Conservation (phyloP, 2,888 invertebrate genomes). For the Polymixis lichenea region DNA sequence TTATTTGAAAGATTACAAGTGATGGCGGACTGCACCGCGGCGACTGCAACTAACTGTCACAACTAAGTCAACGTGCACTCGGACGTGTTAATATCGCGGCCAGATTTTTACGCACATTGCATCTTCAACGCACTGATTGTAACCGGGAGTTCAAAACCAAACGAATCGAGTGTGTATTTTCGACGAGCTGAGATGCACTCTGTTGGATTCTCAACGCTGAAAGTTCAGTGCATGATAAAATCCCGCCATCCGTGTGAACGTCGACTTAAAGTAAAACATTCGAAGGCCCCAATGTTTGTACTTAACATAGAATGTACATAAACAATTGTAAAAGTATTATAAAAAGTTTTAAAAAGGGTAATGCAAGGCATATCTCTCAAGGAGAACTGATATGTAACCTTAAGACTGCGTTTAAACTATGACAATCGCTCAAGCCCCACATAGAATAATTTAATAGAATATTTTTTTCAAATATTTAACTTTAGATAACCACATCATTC, state of each 20-base stretch:
- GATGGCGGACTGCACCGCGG: slow-evolving; percentile 36
- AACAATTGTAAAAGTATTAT: slow-evolving; percentile 52
- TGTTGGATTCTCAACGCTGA: no score
- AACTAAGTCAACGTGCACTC: background rate
- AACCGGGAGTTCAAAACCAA: no score
- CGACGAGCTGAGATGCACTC: no score
- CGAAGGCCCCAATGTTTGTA: slow-evolving; percentile 51
- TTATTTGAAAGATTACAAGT: slow-evolving; percentile 65
- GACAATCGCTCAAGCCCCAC: slow-evolving; percentile 69
- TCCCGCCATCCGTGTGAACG: no score
- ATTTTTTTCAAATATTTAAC: slow-evolving; percentile 50
- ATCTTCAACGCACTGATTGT: no score
- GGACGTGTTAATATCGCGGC: no score
- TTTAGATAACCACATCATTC: slow-evolving; percentile 70
- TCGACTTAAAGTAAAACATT: background rate
- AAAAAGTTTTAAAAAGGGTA: slow-evolving; percentile 42
- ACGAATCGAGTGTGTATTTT: no score
- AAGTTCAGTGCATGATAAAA: no score
- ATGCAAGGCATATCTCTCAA: slow-evolving; percentile 57
- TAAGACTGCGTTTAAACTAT: slow-evolving; percentile 64
- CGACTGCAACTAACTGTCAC: slow-evolving; percentile 29
- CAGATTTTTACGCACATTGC: no score
- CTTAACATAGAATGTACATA: slow-evolving; percentile 48
- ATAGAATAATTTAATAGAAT: slow-evolving; percentile 49
- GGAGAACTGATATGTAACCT: slow-evolving; percentile 60